These are phyloP conservation scores for Caerostris extrusa DNA, from an alignment of 1,140 invertebrate genomes.

Conservation along the genomic window DNA sequence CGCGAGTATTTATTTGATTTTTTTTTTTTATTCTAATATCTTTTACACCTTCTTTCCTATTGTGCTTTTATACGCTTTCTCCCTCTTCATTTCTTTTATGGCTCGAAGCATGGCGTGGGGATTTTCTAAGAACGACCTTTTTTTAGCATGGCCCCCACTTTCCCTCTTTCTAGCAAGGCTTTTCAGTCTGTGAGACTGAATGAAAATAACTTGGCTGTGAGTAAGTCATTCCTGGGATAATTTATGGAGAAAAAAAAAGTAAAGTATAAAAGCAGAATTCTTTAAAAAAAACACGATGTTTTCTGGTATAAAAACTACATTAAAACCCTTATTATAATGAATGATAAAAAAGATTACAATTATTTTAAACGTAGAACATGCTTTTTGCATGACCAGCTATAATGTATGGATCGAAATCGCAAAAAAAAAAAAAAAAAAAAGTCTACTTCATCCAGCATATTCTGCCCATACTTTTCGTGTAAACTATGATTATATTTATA, in stretches of 20 bases:
- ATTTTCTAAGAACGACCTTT: background rate
- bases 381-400: too few relatives aligned
- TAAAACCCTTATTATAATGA: too few relatives aligned
- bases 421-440: too few relatives aligned
- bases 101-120: background rate
- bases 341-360: too few relatives aligned
- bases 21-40: background rate
- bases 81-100: background rate
- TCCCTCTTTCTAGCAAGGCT: background rate
- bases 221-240: background rate
- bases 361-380: too few relatives aligned
- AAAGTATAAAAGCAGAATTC: too few relatives aligned
- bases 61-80: background rate
- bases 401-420: too few relatives aligned
- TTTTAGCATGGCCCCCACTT: background rate
- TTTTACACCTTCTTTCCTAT: background rate
- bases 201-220: background rate
- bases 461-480: too few relatives aligned
- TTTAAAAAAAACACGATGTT: too few relatives aligned
- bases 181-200: background rate
- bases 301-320: too few relatives aligned
- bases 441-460: too few relatives aligned
- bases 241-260: background rate
- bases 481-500: too few relatives aligned
- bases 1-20: background rate